Conservation (phyloP, 2,113 vertebrate species). For the Cyanoderma ruficeps region DNA sequence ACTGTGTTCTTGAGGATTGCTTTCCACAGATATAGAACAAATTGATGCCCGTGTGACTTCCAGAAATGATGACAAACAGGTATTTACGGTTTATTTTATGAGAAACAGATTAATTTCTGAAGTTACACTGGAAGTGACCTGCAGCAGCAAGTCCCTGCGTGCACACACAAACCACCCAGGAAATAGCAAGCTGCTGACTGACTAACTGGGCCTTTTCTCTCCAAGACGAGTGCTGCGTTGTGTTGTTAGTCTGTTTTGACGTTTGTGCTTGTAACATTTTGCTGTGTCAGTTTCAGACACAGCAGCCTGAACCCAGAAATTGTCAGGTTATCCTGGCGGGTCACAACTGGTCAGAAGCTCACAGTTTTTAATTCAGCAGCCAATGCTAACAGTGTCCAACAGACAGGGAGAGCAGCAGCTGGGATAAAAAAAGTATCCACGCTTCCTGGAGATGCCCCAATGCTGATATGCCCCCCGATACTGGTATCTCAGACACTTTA, state of each 20-base stretch:
- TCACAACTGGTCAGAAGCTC: neutral
- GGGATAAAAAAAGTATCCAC: too few relatives aligned
- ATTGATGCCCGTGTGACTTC: neutral
- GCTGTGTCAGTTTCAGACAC: neutral
- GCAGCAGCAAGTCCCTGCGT: neutral
- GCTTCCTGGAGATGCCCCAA: neutral
- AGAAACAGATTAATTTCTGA: neutral
- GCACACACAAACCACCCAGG: neutral
- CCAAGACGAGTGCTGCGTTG: neutral
- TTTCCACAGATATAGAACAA: neutral
- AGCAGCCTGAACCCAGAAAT: neutral
- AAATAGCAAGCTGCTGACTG: slow-evolving; percentile 15
- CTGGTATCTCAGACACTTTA: neutral
- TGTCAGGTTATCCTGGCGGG: neutral
- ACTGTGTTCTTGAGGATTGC: neutral
- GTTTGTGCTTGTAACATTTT: neutral
- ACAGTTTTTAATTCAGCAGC: neutral
- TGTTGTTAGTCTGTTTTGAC: neutral
- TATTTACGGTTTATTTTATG: neutral
- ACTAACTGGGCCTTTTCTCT: too few relatives aligned
- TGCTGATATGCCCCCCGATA: neutral
- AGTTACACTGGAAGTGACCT: neutral
- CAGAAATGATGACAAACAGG: neutral
- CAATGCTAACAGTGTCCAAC: neutral
- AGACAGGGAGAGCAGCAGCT: neutral